Percentiles rank a stretch among this genome's conserved stretches.
phyloP scores from a whole-genome alignment of 2,113 vertebrate genomes.

The Eublepharis macularius region DNA sequence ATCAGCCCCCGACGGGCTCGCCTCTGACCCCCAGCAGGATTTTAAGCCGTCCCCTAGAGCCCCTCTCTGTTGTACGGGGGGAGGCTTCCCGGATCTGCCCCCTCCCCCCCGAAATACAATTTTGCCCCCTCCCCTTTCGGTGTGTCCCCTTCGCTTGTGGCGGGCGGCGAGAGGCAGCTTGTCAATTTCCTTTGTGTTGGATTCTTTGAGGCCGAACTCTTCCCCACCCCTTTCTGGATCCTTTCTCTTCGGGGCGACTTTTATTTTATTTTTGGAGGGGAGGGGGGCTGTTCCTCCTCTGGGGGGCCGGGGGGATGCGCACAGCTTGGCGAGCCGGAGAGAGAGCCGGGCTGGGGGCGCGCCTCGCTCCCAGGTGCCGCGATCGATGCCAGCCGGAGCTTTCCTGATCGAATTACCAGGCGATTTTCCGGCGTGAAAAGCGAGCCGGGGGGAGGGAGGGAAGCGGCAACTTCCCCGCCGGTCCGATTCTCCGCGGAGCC shows the following conservation, averaged over 20 bases:
- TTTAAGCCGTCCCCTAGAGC: background rate
- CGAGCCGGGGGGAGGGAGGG: no score
- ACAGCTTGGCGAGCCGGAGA: constrained; percentile 26
- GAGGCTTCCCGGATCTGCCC: background rate
- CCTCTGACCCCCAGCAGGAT: background rate
- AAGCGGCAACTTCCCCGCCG: background rate
- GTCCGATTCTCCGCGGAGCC: background rate
- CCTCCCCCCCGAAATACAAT: background rate
- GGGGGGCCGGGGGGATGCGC: no score
- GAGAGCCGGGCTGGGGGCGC: background rate
- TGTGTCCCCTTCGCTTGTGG: background rate
- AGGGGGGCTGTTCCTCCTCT: constrained; percentile 44
- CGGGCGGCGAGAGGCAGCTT: background rate
- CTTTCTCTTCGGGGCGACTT: constrained; percentile 45
- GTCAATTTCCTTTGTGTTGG: constrained; percentile 31
- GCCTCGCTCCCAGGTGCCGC: background rate
- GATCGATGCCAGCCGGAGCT: no score
- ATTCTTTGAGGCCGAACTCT: constrained; percentile 19
- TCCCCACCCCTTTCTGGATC: background rate
- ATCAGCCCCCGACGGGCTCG: background rate
- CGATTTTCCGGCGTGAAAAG: background rate
- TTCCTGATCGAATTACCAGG: background rate
- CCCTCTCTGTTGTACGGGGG: background rate
- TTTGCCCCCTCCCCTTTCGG: background rate
- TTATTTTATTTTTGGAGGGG: constrained; percentile 34